phyloP scores from a whole-genome alignment of 1,140 invertebrate genomes.

The Drosophila nasuta region DNA sequence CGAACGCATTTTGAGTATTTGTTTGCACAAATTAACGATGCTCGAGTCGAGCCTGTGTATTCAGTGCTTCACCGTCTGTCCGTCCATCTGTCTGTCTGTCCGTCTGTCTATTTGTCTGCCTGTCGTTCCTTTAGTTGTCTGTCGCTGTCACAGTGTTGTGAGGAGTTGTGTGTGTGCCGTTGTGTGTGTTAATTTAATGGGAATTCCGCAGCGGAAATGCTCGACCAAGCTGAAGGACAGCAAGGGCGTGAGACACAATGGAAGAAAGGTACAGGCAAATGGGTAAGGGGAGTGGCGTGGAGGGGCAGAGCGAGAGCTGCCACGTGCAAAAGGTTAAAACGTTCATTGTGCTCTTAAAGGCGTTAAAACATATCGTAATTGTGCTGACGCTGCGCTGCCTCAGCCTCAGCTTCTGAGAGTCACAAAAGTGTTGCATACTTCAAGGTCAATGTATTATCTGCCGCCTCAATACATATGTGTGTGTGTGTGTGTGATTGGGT shows the following conservation, averaged over 20 bases:
- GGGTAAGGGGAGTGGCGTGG: background rate
- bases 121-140: slow-evolving; percentile 29
- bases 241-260: slow-evolving; percentile 33
- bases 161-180: slow-evolving; percentile 11
- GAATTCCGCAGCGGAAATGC: slow-evolving; percentile 79
- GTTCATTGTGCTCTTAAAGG: slow-evolving; percentile 65
- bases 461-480: background rate
- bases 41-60: slow-evolving; percentile 45
- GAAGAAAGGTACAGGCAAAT: background rate
- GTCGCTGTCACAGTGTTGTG: slow-evolving; percentile 11
- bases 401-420: slow-evolving; percentile 15
- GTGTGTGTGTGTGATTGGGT: slow-evolving; percentile 3
- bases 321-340: slow-evolving; percentile 77
- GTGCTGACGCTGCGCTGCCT: slow-evolving; percentile 58
- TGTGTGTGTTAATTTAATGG: slow-evolving; percentile 76
- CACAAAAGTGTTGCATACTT: slow-evolving; percentile 76
- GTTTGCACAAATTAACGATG: slow-evolving; percentile 82
- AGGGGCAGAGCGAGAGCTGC: slow-evolving; percentile 15
- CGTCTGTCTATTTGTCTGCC: slow-evolving; percentile 13
- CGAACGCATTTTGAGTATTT: slow-evolving; percentile 47
- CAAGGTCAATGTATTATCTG: slow-evolving; percentile 62
- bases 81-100: slow-evolving; percentile 10
- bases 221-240: slow-evolving; percentile 37
- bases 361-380: slow-evolving; percentile 66
- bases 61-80: background rate